Evolutionary conservation across 2,113 vertebrate species (phyloP).

Genomic region (Pachycephala philippinensis): DNA sequence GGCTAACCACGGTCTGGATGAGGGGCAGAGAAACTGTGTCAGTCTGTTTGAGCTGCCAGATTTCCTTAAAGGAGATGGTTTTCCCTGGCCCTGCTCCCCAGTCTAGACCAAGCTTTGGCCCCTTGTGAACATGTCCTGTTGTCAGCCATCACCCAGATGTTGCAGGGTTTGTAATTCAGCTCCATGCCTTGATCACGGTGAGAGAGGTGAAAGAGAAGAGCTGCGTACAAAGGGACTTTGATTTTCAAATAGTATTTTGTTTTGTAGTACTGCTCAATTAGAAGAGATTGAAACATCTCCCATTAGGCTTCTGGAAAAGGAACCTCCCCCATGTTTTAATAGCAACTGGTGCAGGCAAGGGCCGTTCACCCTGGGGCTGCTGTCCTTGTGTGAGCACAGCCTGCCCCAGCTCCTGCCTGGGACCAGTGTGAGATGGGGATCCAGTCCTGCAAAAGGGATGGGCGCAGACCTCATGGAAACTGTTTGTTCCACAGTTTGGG

Average conservation of each 20-base stretch:
- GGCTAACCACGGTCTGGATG: neutral
- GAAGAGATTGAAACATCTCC: neutral
- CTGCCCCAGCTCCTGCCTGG: neutral
- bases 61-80: neutral
- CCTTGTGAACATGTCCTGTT: accelerated
- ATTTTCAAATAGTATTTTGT: neutral
- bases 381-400: accelerated
- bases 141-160: neutral
- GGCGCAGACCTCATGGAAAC: neutral
- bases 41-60: neutral
- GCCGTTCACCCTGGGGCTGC: accelerated
- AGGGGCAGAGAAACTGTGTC: neutral
- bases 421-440: neutral
- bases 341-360: neutral
- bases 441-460: neutral
- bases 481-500: neutral
- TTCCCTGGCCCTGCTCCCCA: accelerated
- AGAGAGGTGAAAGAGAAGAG: neutral
- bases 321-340: neutral
- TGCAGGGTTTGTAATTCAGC: neutral
- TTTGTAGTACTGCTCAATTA: neutral
- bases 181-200: neutral
- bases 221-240: accelerated
- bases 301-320: neutral
- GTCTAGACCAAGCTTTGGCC: neutral